Percentiles rank a stretch among this genome's conserved stretches.
Conservation (phyloP, 2,113 vertebrate species). For the Nothobranchius furzeri region DNA sequence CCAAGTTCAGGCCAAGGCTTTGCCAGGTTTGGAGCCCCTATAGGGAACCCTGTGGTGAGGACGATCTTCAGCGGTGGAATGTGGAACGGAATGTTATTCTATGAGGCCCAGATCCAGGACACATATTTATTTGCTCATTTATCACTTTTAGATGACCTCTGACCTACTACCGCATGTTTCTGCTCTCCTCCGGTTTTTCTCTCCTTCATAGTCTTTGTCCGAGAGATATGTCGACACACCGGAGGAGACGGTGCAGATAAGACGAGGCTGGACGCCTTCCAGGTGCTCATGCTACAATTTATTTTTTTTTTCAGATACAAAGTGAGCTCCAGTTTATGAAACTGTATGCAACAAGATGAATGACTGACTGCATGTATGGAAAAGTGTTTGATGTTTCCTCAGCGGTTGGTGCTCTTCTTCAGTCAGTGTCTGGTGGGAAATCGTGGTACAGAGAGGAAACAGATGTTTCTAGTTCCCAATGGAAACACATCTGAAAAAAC, state of each 20-base stretch:
- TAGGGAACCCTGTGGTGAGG: slow-evolving; percentile 26
- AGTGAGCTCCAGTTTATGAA: slow-evolving; percentile 35
- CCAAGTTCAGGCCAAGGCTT: slow-evolving; percentile 25
- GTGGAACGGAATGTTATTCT: slow-evolving; percentile 65
- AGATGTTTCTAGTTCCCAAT: slow-evolving; percentile 66
- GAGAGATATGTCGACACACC: slow-evolving; percentile 31
- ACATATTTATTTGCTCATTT: slow-evolving; percentile 78
- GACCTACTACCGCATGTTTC: slow-evolving; percentile 72
- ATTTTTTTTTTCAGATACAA: slow-evolving; percentile 11
- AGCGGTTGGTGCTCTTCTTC: slow-evolving; percentile 38
- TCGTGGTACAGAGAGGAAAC: slow-evolving; percentile 59
- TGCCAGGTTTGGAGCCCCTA: slow-evolving; percentile 13
- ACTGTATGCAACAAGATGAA: slow-evolving; percentile 42
- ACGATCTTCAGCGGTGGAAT: slow-evolving; percentile 61
- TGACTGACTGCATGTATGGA: slow-evolving; percentile 28
- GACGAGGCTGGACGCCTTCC: slow-evolving; percentile 35
- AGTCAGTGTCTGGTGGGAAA: slow-evolving; percentile 52
- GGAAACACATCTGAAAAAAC: slow-evolving; percentile 43
- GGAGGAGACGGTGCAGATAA: slow-evolving; percentile 32
- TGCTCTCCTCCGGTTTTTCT: slow-evolving; percentile 41
- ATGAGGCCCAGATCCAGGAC: slow-evolving; percentile 56
- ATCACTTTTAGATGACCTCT: slow-evolving; percentile 70
- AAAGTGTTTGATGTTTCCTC: slow-evolving; percentile 47
- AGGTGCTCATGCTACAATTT: slow-evolving; percentile 18
- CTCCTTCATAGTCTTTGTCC: slow-evolving; percentile 1